A percentile compares a stretch with the other conserved stretches of the same genome.
These are phyloP conservation scores for Parauchenoglanis punctatus DNA, from an alignment of 2,797 vertebrate genomes.

Conservation along the genomic window DNA sequence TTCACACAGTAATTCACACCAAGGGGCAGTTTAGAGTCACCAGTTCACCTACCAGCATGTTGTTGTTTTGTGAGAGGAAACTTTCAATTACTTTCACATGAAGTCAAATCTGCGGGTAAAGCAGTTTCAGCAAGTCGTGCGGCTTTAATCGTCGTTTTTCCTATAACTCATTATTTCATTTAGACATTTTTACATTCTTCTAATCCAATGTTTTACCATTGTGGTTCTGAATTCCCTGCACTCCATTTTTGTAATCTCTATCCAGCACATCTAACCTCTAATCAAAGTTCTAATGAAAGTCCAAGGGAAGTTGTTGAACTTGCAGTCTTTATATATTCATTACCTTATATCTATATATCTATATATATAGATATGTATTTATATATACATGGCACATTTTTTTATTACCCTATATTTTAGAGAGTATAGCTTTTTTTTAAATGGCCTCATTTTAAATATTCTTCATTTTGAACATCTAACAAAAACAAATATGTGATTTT, in stretches of 20 bases:
- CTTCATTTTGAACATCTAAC: not conserved
- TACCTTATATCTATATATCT: no score
- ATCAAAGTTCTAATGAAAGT: no score
- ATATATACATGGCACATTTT: no score
- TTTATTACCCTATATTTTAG: no score
- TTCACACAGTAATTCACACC: not conserved
- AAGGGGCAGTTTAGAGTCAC: not conserved
- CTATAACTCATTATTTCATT: not conserved
- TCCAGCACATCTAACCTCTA: no score
- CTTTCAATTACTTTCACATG: not conserved
- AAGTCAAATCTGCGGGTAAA: not conserved
- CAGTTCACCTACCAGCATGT: not conserved
- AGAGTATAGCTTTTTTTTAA: no score
- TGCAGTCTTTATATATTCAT: no score
- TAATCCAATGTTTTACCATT: not conserved
- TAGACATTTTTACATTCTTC: not conserved
- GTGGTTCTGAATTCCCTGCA: not conserved
- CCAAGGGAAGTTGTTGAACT: no score
- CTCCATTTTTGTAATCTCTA: not conserved
- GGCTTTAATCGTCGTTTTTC: not conserved
- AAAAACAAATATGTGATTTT: not conserved
- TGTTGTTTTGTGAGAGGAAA: not conserved
- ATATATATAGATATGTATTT: no score
- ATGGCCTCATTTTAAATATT: no score
- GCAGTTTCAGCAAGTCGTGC: not conserved